Percentiles rank a stretch among this genome's conserved stretches.
Conservation (phyloP, 2,888 invertebrate species). For the Melieria picta region DNA sequence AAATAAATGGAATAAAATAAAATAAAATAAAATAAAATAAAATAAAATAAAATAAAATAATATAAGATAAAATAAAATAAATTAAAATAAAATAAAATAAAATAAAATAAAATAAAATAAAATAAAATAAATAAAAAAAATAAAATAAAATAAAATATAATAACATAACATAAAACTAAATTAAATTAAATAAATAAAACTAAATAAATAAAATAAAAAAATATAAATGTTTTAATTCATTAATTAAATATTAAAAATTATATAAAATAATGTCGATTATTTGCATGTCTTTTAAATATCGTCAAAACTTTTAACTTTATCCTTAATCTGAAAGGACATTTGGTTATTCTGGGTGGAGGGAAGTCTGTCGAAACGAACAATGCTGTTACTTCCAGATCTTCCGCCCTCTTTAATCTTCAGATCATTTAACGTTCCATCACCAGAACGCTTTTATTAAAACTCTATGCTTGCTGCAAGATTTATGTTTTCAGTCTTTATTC, state of each 20-base stretch:
- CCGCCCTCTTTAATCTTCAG: too few relatives aligned
- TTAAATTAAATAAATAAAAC: neutral
- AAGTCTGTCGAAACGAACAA: too few relatives aligned
- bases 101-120: neutral
- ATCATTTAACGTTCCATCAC: too few relatives aligned
- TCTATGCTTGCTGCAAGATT: too few relatives aligned
- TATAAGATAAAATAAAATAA: neutral
- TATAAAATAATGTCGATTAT: neutral
- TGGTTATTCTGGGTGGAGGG: too few relatives aligned
- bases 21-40: neutral
- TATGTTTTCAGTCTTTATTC: too few relatives aligned
- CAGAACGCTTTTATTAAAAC: too few relatives aligned
- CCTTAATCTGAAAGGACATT: too few relatives aligned
- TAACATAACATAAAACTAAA: neutral
- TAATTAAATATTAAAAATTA: neutral
- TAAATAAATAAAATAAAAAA: neutral
- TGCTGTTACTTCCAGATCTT: too few relatives aligned
- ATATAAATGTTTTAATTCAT: neutral
- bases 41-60: neutral
- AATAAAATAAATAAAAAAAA: neutral
- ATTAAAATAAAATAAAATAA: neutral
- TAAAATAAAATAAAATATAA: neutral
- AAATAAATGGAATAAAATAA: neutral
- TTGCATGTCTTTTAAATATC: too few relatives aligned
- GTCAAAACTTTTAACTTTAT: too few relatives aligned